A percentile compares a stretch with the other conserved stretches of the same genome.
phyloP scores from a whole-genome alignment of 2,888 invertebrate species.

The Epistrophella euchroma region DNA sequence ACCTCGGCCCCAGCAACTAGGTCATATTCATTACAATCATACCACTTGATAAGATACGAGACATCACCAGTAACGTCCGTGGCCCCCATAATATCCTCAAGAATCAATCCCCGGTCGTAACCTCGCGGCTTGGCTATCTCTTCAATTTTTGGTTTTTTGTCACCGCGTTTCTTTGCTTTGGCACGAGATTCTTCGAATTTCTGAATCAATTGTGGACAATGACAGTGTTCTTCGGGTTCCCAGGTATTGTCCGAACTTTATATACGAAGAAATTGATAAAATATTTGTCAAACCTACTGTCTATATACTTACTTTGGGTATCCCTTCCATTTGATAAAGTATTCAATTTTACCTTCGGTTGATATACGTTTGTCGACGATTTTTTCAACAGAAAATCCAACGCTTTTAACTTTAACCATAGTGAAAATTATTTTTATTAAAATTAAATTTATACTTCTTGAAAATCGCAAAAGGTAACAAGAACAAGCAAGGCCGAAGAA shows the following conservation, averaged over 20 bases:
- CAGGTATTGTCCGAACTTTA: slow-evolving; percentile 95
- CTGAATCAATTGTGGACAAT: slow-evolving; percentile 94
- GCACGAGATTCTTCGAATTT: slow-evolving; percentile 91
- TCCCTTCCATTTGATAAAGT: slow-evolving; percentile 91
- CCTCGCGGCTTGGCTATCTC: slow-evolving; percentile 89
- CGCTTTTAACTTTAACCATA: slow-evolving; percentile 83
- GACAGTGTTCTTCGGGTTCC: slow-evolving; percentile 97
- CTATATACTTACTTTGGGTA: slow-evolving; percentile 88
- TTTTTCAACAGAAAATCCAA: slow-evolving; percentile 95
- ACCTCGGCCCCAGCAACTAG: slow-evolving; percentile 87
- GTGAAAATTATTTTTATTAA: slow-evolving; percentile 32
- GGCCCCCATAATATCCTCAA: slow-evolving; percentile 95
- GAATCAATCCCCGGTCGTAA: slow-evolving; percentile 90
- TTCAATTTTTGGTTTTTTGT: slow-evolving; percentile 85
- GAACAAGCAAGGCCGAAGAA: not conserved
- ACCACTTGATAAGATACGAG: slow-evolving; percentile 96
- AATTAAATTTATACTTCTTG: not conserved
- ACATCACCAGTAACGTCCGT: slow-evolving; percentile 95
- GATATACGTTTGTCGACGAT: slow-evolving; percentile 91
- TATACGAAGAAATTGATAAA: not conserved
- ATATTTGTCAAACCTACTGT: too few relatives aligned
- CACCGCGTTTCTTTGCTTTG: slow-evolving; percentile 84
- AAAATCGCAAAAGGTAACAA: not conserved
- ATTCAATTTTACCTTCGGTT: slow-evolving; percentile 89
- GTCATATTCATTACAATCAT: slow-evolving; percentile 87